Evolutionary conservation across 1,140 invertebrate species (phyloP), one percentile per base, ranked within the genome.

Genomic region (Heliconius melpomene): DNA sequence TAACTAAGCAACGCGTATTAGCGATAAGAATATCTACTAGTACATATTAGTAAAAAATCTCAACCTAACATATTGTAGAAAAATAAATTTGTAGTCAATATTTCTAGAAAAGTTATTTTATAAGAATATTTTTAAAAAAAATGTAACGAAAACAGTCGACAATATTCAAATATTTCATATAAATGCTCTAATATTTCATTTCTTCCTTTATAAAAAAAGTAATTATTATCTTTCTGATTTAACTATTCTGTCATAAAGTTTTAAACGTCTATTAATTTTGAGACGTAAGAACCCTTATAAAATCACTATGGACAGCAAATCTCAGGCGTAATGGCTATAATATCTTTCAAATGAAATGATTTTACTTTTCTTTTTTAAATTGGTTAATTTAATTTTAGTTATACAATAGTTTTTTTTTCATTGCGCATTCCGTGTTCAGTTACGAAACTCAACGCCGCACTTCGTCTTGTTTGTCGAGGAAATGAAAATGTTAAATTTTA

Each of bases 251-350:
- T 13, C 60, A 26, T 29, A 66, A 66, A 66, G 23, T 66, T 66
- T 66, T 29, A 66, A 57, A 66, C 26, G 60, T 66, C 60, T 66
- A 66, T 66, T 66, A 66, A 66, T 66, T 26, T 66, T 6, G 18
- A 66, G 13, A 66, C 60, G 23, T 18, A 29, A 66, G 60, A 11
- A 66, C 60, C 60, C 60, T 66, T 66, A 66, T 66, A 66, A 66
- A 66, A 66, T 66, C 26, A 16, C 60, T 16, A 11, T 29, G 23
- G 26, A 66, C 26, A 66, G 26, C 26, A 23, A 57, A 57, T 16
- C 60, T 66, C 60, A 13, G 26, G 60, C 23, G 60, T 66, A 66
- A 66, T 66, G 60, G 26, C 26, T 16, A 66, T 23, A 66, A 29
- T 66, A 66, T 66, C 23, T 66, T 66, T 66, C 13, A 60, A 26